Percentiles rank a stretch among this genome's conserved stretches.
Evolutionary conservation across 2,113 vertebrate species (phyloP).

Genomic region (Echinops telfairi): DNA sequence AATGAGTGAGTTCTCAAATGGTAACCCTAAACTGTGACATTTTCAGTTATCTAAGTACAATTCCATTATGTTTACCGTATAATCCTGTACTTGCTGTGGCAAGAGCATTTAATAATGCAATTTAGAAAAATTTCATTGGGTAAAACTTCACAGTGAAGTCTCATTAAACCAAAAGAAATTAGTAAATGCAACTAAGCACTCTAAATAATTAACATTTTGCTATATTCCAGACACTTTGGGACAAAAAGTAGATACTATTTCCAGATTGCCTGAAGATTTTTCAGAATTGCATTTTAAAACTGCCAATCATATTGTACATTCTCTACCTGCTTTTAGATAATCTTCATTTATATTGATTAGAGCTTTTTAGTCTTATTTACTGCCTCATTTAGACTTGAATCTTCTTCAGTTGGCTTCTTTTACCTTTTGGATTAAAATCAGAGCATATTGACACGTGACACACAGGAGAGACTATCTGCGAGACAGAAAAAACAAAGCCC

Average conservation of each 20-base stretch:
- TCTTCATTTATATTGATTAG: conserved; percentile 44
- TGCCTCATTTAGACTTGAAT: conserved; percentile 6
- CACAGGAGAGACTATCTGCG: background rate
- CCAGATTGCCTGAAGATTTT: conserved; percentile 27
- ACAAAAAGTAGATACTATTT: conserved; percentile 24
- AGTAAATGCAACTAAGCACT: background rate
- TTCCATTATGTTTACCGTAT: background rate
- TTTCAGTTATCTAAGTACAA: background rate
- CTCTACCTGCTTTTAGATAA: conserved; percentile 5
- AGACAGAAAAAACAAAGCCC: background rate
- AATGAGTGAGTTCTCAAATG: background rate
- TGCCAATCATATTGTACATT: background rate
- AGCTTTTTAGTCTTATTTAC: background rate
- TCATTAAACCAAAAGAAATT: conserved; percentile 46
- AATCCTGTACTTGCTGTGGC: background rate
- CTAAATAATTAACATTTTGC: conserved; percentile 26
- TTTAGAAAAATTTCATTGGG: conserved; percentile 6
- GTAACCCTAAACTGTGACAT: background rate
- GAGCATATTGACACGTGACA: background rate
- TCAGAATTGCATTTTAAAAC: conserved; percentile 51
- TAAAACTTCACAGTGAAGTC: background rate
- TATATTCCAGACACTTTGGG: background rate
- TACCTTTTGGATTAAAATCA: conserved; percentile 6
- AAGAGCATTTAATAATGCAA: background rate
- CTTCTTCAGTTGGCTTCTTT: background rate